A percentile compares a stretch with the other conserved stretches of the same genome.
Evolutionary conservation across 2,888 invertebrate genomes (phyloP).

Genomic region (Mythimna ferrago): DNA sequence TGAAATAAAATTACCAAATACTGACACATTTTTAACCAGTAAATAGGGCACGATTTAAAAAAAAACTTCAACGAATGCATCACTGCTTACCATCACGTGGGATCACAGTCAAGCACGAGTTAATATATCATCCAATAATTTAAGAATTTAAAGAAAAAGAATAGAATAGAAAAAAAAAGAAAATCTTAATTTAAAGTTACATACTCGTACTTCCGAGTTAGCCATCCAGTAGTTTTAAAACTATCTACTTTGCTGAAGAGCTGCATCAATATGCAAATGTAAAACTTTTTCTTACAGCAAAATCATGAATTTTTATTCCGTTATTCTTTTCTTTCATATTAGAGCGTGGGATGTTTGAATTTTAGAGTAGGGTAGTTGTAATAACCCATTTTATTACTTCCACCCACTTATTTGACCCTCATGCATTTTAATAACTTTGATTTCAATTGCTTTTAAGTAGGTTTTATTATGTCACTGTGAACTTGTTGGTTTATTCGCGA

Average conservation of each 20-base stretch:
- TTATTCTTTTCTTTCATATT: conserved; percentile 29
- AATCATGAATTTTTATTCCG: not conserved
- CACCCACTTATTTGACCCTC: not conserved
- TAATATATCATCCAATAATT: no score
- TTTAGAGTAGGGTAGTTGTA: conserved; percentile 13
- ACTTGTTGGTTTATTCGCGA: not conserved
- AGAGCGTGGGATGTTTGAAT: conserved; percentile 14
- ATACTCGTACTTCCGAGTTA: no score
- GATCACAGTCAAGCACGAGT: no score
- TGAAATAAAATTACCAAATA: no score
- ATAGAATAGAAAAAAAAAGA: no score
- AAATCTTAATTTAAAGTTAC: no score
- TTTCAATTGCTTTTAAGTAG: not conserved
- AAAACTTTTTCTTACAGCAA: not conserved
- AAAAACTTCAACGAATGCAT: no score
- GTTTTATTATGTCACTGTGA: not conserved
- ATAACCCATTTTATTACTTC: not conserved
- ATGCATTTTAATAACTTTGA: conserved; percentile 16
- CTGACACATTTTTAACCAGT: no score
- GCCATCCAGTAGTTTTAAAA: no score
- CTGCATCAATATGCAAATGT: conserved; percentile 14
- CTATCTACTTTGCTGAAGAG: not conserved
- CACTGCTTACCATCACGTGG: no score
- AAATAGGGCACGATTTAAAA: no score
- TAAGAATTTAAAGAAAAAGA: no score